Base-by-base conservation (phyloP, 2,797 vertebrate species). In the Malacoctenus gilli region DNA sequence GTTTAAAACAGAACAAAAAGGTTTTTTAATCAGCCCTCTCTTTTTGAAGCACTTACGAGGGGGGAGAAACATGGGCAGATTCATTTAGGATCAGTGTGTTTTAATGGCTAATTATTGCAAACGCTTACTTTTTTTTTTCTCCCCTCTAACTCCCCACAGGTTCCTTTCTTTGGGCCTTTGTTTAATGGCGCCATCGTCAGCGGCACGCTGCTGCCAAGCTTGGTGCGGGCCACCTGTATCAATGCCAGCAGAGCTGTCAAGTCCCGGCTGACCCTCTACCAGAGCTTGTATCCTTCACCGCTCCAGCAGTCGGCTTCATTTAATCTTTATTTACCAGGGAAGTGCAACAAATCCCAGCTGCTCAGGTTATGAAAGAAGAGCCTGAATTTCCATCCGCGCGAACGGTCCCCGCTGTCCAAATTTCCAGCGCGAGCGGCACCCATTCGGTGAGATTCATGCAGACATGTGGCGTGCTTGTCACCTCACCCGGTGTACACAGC, bases 161-260 rank as follows among this genome's bases (percentile, higher is more conserved):
- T 98, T 84, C 97, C 97, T 0, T 98, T 98, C 87, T 99, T 99
- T 11, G 96, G 97, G 37, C 97, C 97, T 60, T 88, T 99, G 68
- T 98, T 98, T 18, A 87, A 97, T 12, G 96, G 97, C 49, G 94
- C 97, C 44, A 97, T 99, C 2, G 93, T 99, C 83, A 96, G 93
- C 2, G 94, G 93, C n/a, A 84, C 87, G 32, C 89, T 99, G 68
- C 88, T 99, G 89, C 96, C 97, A 44, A 96, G 94, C 88, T 92
- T 99, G 60, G 94, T 97, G 43, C 94, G 95, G 75, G 93, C 96
- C 89, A 98, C 96, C 0, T 97, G 96, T 89, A 96, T 99, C 92
- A 99, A 97, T 0, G 96, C 97, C 91, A 99, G 97, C 92, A 92
- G 95, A 90, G 96, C 97, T 0, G 94, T 99, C 85, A 99, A 99